Evolutionary conservation across 2,888 invertebrate genomes (phyloP).

Genomic region (Hypena proboscidalis): DNA sequence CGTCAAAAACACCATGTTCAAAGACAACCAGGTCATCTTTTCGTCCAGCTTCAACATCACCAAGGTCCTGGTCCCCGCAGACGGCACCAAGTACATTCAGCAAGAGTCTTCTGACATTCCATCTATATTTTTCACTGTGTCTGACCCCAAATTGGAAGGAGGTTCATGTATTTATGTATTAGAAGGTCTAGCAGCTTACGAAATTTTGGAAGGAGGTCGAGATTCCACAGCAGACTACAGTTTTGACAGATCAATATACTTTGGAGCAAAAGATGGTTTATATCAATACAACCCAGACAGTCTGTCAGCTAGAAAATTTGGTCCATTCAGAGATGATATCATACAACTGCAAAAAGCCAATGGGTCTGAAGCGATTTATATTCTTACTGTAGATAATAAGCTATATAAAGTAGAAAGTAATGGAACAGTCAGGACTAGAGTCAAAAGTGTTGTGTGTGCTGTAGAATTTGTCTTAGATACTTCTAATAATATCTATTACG

Average conservation of each 20-base stretch:
- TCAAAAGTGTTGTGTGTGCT: constrained; percentile 56
- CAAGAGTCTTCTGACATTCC: constrained; percentile 59
- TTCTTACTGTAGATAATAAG: constrained; percentile 52
- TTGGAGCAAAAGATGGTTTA: constrained; percentile 63
- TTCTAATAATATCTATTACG: constrained; percentile 66
- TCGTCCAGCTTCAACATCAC: constrained; percentile 63
- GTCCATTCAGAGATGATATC: constrained; percentile 62
- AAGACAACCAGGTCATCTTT: constrained; percentile 62
- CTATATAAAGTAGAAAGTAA: constrained; percentile 61
- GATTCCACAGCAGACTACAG: constrained; percentile 67
- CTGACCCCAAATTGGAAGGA: constrained; percentile 59
- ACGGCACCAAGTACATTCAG: constrained; percentile 53
- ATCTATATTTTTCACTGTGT: constrained; percentile 65
- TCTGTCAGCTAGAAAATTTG: constrained; percentile 64
- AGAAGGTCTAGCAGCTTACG: constrained; percentile 68
- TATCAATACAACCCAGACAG: constrained; percentile 60
- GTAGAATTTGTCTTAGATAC: constrained; percentile 71
- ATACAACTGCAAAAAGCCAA: constrained; percentile 70
- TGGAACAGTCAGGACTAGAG: constrained; percentile 55
- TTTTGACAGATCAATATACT: constrained; percentile 54
- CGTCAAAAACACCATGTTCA: constrained; percentile 54
- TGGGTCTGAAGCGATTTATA: constrained; percentile 58
- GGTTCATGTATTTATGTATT: constrained; percentile 70
- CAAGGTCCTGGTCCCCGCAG: constrained; percentile 60
- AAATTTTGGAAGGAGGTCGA: constrained; percentile 67